phyloP scores from a whole-genome alignment of 2,797 vertebrate genomes.

The Acrossocheilus wenchowensis region DNA sequence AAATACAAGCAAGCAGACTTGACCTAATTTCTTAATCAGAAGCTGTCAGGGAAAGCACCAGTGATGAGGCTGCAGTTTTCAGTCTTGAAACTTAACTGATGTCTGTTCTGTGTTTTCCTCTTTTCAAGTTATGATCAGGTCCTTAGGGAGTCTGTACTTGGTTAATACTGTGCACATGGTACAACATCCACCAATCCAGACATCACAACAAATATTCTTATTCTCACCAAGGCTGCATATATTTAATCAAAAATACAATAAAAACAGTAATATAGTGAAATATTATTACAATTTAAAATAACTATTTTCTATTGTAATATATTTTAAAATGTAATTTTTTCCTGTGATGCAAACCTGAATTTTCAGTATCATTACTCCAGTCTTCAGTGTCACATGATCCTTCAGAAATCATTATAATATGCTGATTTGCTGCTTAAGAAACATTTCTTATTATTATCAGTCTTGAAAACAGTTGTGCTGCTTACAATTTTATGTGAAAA shows the following conservation, averaged over 20 bases:
- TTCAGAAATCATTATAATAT: neutral
- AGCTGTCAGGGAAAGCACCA: neutral
- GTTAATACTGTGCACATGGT: neutral
- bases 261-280: neutral
- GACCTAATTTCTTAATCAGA: slow-evolving; percentile 1
- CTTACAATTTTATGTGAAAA: neutral
- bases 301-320: neutral
- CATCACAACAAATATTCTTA: neutral
- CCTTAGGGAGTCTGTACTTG: slow-evolving; percentile 45
- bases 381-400: neutral
- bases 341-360: neutral
- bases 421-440: neutral
- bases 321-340: neutral
- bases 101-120: slow-evolving; percentile 43
- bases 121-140: slow-evolving; percentile 52
- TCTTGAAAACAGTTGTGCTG: neutral
- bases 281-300: neutral
- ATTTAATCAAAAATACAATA: neutral
- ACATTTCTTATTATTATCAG: neutral
- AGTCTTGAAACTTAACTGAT: slow-evolving; percentile 6
- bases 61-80: slow-evolving; percentile 3
- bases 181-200: neutral
- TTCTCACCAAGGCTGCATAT: neutral
- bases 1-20: slow-evolving; percentile 11
- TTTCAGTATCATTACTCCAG: neutral